These are phyloP conservation scores for Cylloceria caligata DNA, from an alignment of 2,888 invertebrate genomes.

Conservation along the genomic window DNA sequence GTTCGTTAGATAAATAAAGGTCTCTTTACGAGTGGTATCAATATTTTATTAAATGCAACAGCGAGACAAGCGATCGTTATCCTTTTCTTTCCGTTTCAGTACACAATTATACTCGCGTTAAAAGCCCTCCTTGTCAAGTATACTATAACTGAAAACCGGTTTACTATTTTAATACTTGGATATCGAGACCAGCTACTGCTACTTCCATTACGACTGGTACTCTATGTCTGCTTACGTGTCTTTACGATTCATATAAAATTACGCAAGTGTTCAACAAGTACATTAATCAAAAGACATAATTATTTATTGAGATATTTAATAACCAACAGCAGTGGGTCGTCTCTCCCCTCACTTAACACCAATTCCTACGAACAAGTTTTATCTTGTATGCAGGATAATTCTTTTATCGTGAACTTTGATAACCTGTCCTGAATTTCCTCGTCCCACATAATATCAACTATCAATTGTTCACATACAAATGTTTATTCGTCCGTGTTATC, in stretches of 20 bases:
- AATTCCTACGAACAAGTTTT: slow-evolving; percentile 6
- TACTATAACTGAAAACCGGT: slow-evolving; percentile 52
- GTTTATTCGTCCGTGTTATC: no score
- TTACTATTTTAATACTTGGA: slow-evolving; percentile 59
- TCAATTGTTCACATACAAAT: background rate
- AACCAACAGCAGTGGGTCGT: background rate
- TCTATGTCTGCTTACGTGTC: slow-evolving; percentile 17
- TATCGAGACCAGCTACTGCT: slow-evolving; percentile 42
- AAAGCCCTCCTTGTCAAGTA: slow-evolving; percentile 45
- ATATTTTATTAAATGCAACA: background rate
- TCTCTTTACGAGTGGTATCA: background rate
- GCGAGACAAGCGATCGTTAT: slow-evolving; percentile 1
- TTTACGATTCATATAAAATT: slow-evolving; percentile 53
- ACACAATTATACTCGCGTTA: slow-evolving; percentile 25
- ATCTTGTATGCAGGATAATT: background rate
- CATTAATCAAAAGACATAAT: slow-evolving; percentile 41
- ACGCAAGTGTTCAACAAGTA: slow-evolving; percentile 58
- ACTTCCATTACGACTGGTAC: background rate
- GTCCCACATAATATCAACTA: background rate
- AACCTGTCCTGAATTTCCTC: slow-evolving; percentile 16
- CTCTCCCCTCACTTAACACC: background rate
- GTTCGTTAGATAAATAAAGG: background rate
- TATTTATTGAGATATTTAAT: slow-evolving; percentile 44
- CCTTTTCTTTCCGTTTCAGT: background rate
- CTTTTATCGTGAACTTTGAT: slow-evolving; percentile 6